Base-by-base conservation (phyloP, 2,797 vertebrate species). In the Remorina albescens region DNA sequence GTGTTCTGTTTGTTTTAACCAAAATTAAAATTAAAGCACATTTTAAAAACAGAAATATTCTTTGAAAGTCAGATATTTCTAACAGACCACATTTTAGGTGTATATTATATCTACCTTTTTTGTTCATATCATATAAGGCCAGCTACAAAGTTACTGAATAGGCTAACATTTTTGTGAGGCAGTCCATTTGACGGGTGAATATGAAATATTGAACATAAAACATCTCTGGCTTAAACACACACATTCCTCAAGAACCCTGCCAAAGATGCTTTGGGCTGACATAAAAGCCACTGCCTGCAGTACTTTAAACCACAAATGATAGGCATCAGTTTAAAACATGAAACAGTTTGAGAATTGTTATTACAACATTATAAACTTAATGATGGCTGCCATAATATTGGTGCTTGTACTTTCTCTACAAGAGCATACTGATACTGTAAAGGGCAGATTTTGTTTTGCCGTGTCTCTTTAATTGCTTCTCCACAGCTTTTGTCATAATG, bases 331-430 rank as follows among this genome's bases (percentile, higher is more conserved):
- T 54, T 75, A 37, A 16, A 67, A 70, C 67, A 37, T 28, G 18
- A 26, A 75, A 55, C 47, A 56, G 12, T 30, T 47, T 60, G 32
- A 73, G 63, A 58, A 26, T n/a, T n/a, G 55, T 62, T 69, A 67
- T 49, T 49, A 67, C 49, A 60, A 2, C 4, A 23, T 47, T 47
- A 28, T 53, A 9, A 53, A 28, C 19, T 28, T 16, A 28, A 39
- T 53, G 36, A 18, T 47, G 46, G 42, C 21, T 39, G 21, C 37
- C 61, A 76, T 49, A 69, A 76, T 49, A 69, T 11, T 73, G n/a
- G 37, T 46, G 39, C 32, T 57, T n/a, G 39, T 44, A 50, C 19
- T 55, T 71, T 53, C 25, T 72, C 41, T 46, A 16, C 28, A 46
- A 28, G 12, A 66, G 5, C 56, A 37, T 12, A 44, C n/a, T n/a